Evolutionary conservation across 2,113 vertebrate genomes (phyloP), one percentile per base, ranked within the genome.

Genomic region (Nematolebias whitei): DNA sequence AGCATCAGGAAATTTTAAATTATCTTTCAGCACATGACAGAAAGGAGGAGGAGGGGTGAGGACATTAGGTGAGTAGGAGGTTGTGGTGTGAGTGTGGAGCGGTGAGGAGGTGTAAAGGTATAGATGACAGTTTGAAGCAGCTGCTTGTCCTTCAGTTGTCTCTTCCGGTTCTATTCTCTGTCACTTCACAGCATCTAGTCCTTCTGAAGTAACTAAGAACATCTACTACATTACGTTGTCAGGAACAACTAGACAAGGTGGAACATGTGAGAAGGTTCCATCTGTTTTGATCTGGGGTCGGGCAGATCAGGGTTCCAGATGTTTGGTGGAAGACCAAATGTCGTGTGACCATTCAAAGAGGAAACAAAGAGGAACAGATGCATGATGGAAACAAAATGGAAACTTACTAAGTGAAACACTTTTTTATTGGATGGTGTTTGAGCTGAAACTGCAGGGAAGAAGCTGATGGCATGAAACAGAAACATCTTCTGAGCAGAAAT

Each of bases 11-110:
- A 45, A 72, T 73, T 65, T 59, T 72, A 73, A 73, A 72, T 64
- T 63, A 64, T 72, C 69, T 52, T 64, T 51, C 54, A 52, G 53
- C 61, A 65, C 44, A 43, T 72, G 69, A 72, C 61, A 59, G 69
- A 38, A 24, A 50, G 12, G 13, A 10, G 41, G 9, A 41, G 12
- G 2, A 12, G 35, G 22, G 15, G 43, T 23, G 12, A 48, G 24
- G 12, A 35, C n/a, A 54, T 32, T 12, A 18, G 35, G 22, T 3
- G 15, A 18, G n/a, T n/a, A 53, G 38, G 13, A 16, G 40, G 55
- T 5, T 22, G 55, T 12, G 40, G 8, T 41, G 55, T 32, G 12
- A 43, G 22, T 15, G 32, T 14, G 2, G 40, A 12, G 8, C 2
- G 8, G 12, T 5, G 20, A 20, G 26, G 26, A 16, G 19, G 41